Base-by-base conservation (phyloP, 2,113 vertebrate genomes). In the Scatophagus argus region DNA sequence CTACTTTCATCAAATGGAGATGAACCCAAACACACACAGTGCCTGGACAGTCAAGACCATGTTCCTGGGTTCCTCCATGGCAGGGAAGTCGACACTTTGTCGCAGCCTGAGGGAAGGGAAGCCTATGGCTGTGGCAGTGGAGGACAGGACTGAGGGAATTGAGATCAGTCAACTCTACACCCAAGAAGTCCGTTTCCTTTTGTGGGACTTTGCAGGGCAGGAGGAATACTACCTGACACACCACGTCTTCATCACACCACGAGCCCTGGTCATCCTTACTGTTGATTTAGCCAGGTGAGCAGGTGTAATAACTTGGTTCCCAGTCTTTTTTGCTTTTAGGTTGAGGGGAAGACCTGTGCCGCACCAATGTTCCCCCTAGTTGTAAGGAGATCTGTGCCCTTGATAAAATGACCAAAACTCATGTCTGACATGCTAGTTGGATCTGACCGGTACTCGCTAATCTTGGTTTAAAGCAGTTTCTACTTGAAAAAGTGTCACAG, bases 141-240 rank as follows among this genome's bases (percentile, higher is more conserved):
- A 69, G 23, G 56, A 74, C 41, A 56, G 71, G 11, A 81, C 79
- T 0, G 79, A 69, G 29, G 79, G 79, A 54, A 81, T 81, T 4
- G 79, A 75, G 13, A 81, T 81, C 56, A 75, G 64, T 32, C 27
- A 56, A 9, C 47, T 81, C 31, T 56, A 74, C 0, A 13, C 56
- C 11, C 31, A 68, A n/a, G 64, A 46, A 12, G 41, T 81, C 25
- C 32, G 71, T 17, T 74, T 81, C 58, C 58, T 81, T 12, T 44
- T 81, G 39, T 81, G 79, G 79, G 79, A 81, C 56, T 75, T 81
- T 49, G 79, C 79, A 46, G 79, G 79, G 21, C 79, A 81, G 58
- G 79, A 81, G 49, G 71, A 81, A 39, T 81, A 81, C 58, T 81
- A 81, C 65, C 71, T 75, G 64, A 81, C 79, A 6, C 79, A 81